A percentile compares a stretch with the other conserved stretches of the same genome.
These are phyloP conservation scores for Phengaris alcon DNA, from an alignment of 2,888 invertebrate genomes.

Conservation along the genomic window DNA sequence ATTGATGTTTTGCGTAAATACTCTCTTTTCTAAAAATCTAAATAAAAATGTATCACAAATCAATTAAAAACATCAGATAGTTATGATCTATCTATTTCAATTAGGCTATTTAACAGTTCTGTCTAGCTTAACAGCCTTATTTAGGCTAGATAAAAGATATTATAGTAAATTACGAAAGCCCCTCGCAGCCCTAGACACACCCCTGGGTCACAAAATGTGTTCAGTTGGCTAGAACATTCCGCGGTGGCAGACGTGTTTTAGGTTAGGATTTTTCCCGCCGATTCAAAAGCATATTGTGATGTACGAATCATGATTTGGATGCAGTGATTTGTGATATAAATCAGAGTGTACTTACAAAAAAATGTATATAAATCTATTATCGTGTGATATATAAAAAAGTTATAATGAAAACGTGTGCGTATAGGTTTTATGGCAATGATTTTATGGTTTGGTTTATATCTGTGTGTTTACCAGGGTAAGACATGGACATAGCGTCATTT, in stretches of 20 bases:
- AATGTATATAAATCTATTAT: neutral
- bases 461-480: neutral
- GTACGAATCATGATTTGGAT: neutral
- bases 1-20: too few species aligned
- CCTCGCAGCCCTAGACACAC: neutral
- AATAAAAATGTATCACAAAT: too few species aligned
- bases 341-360: neutral
- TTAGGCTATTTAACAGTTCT: too few species aligned
- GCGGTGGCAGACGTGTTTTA: neutral
- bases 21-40: too few species aligned
- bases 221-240: neutral
- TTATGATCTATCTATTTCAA: too few species aligned
- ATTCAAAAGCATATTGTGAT: neutral
- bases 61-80: too few species aligned
- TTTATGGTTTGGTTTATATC: neutral
- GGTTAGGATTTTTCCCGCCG: neutral
- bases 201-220: neutral
- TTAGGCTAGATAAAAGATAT: too few species aligned
- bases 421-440: neutral
- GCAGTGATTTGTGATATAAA: neutral
- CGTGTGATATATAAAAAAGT: neutral
- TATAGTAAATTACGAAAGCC: neutral
- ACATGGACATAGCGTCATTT: neutral
- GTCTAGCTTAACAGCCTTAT: too few species aligned
- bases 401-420: slow-evolving; percentile 8